Conservation (phyloP, 2,888 invertebrate species). For the Gymnoscelis rufifasciata region DNA sequence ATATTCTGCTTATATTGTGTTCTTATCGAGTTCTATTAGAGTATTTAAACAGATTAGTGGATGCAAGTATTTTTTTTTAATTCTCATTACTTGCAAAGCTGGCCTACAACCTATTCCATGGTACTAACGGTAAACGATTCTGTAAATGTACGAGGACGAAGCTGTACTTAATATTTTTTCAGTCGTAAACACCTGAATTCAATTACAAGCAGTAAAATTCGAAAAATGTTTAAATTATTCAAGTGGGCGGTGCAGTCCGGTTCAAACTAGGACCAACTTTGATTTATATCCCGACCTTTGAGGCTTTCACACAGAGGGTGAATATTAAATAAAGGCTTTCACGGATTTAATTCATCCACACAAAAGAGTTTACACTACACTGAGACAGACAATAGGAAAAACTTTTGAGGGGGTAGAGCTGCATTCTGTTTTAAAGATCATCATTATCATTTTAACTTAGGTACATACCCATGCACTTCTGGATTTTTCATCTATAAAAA, state of each 20-base stretch:
- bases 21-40: neutral
- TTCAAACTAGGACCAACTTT: slow-evolving; percentile 33
- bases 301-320: slow-evolving; percentile 38
- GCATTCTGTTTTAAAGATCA: no score
- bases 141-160: no score
- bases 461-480: no score
- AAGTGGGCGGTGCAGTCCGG: slow-evolving; percentile 17
- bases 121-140: no score
- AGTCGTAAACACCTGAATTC: slow-evolving; percentile 14
- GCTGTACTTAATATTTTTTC: neutral
- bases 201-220: slow-evolving; percentile 19
- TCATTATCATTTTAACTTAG: no score
- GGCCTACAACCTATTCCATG: no score
- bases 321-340: slow-evolving; percentile 40
- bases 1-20: neutral
- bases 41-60: no score
- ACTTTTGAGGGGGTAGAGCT: neutral
- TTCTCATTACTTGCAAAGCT: no score
- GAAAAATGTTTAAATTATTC: slow-evolving; percentile 31
- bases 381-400: slow-evolving; percentile 10
- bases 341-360: slow-evolving; percentile 40
- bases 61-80: no score
- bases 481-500: no score
- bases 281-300: slow-evolving; percentile 37
- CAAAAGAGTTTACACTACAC: slow-evolving; percentile 24